These are phyloP conservation scores for Pseudoips prasinana DNA, from an alignment of 2,888 invertebrate genomes.

Conservation along the genomic window DNA sequence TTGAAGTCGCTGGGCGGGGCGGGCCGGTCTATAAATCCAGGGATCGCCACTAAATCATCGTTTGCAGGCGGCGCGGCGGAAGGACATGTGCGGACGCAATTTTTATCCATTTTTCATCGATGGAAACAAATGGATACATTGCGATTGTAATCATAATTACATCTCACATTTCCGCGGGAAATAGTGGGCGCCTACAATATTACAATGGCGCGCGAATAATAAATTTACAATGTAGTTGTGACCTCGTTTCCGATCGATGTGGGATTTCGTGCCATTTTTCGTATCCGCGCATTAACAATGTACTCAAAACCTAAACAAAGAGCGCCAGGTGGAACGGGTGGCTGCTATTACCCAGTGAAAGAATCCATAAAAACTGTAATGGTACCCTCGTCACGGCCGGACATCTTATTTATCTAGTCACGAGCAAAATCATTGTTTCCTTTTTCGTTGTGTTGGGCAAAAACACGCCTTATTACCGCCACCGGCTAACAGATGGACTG, in stretches of 20 bases:
- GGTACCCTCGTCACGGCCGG: conserved; percentile 75
- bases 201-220: conserved; percentile 2
- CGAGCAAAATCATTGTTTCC: conserved; percentile 77
- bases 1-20: conserved; percentile 66
- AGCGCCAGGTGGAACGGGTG: conserved; percentile 59
- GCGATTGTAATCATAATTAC: conserved; percentile 43
- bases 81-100: conserved; percentile 56
- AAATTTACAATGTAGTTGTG: conserved; percentile 1
- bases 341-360: conserved; percentile 54
- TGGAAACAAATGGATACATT: conserved; percentile 54
- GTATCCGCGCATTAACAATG: conserved; percentile 58
- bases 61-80: conserved; percentile 48
- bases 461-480: conserved; percentile 72
- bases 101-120: conserved; percentile 58
- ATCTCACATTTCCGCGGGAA: conserved; percentile 17
- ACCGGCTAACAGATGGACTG: conserved; percentile 68
- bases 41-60: conserved; percentile 75
- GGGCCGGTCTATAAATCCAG: conserved; percentile 66
- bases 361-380: conserved; percentile 76
- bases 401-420: conserved; percentile 80
- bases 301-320: conserved; percentile 64
- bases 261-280: conserved; percentile 29
- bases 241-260: conserved; percentile 25
- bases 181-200: conserved; percentile 4
- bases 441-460: conserved; percentile 63